Conservation (phyloP, 2,113 vertebrate species). For the Heptranchias perlo region DNA sequence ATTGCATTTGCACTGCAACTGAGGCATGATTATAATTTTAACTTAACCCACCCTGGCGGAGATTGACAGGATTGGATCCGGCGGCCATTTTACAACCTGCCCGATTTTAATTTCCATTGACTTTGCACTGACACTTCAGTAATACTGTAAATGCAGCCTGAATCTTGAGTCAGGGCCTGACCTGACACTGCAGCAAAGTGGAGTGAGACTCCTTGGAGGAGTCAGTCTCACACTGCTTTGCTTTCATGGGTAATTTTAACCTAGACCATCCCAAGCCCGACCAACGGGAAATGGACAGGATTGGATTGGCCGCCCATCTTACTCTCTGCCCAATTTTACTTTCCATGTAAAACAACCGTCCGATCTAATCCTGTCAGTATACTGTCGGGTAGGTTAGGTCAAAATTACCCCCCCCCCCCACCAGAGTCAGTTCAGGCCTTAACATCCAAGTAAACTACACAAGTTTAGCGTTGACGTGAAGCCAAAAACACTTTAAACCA, state of each 20-base stretch:
- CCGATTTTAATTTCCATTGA: background rate
- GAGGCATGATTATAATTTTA: background rate
- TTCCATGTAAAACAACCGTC: too few relatives aligned
- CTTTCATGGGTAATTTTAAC: background rate
- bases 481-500: too few relatives aligned
- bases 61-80: background rate
- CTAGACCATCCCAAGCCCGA: background rate
- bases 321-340: background rate
- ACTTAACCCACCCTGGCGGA: background rate
- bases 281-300: background rate
- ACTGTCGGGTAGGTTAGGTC: background rate
- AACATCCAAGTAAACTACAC: too few relatives aligned
- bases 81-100: background rate
- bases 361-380: background rate
- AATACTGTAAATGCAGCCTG: background rate
- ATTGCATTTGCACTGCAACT: background rate
- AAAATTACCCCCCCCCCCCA: background rate
- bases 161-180: background rate
- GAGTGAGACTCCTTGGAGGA: background rate
- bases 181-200: background rate
- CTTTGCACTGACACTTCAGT: background rate
- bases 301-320: too few relatives aligned
- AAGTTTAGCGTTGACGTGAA: too few relatives aligned
- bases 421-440: too few relatives aligned
- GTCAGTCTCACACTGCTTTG: background rate